Base-by-base conservation (phyloP, 2,888 invertebrate species). In the Clepsis dumicolana region DNA sequence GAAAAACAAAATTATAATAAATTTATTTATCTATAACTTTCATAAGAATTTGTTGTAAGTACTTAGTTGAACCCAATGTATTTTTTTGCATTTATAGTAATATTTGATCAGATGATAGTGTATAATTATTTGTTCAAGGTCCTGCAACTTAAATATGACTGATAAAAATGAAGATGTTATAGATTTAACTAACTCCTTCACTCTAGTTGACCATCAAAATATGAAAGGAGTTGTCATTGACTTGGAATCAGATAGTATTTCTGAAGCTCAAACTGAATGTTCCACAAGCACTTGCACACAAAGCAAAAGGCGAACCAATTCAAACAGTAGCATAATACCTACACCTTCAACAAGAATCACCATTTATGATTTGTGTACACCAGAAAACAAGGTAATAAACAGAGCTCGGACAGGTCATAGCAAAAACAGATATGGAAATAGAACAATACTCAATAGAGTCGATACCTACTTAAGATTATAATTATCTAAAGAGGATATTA, bases 171-270 rank as follows among this genome's bases (percentile, higher is more conserved):
- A 53, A 16, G 27, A 27, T n/a, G 27, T 53, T 5, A 53, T 53
- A 27, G 53, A 53, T 53, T 27, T 53, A 16, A 53, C 53, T 0
- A 16, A n/a, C 53, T 53, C 53, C 5, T 53, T 53, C 53, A 27
- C 27, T 53, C 21, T 53, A 53, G 53, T n/a, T 21, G 27, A n/a
- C 16, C 53, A 53, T 27, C 21, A 16, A 10, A 53, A 27, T 27
- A 25, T 53, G 8, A 27, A 53, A 25, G 27, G 16, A 7, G 27
- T 27, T 27, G n/a, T 53, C 5, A 53, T 53, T n/a, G 53, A 53
- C 27, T 12, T 53, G 52, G 52, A 44, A 48, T 48, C 48, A 12
- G 21, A 48, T 1, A 48, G 21, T 18, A 44, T 5, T 25, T 52
- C 52, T 52, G 52, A 25, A 10, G 12, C 1, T 27, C 18, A 27